Base-by-base conservation (phyloP, 2,888 invertebrate species). In the Andrena marginata region DNA sequence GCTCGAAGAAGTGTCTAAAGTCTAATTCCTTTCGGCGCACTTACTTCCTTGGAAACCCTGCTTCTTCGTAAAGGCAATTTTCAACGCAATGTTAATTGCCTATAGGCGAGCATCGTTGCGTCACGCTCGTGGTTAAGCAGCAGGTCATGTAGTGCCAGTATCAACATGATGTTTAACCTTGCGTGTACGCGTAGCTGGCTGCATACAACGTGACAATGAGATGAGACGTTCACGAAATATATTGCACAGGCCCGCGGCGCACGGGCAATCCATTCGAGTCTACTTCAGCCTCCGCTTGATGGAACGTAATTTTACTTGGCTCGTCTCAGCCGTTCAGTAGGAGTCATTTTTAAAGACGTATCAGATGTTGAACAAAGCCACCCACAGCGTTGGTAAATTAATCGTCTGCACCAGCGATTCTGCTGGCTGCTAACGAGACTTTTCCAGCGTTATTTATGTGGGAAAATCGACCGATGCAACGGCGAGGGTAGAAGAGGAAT, bases 251-350 rank as follows among this genome's bases (percentile, higher is more conserved):
- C 42, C 16, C 42, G 62, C 70, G 59, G 51, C 49, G 56, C 63
- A 35, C 56, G 42, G 2, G 31, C 23, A 56, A 63, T 64, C 29
- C 26, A 60, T 26, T 60, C 51, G 48, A 67, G n/a, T n/a, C 65
- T 31, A 42, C 74, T 42, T 59, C 31, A 67, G 65, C 8, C 49
- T 54, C 67, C 20, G 67, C 42, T 59, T 63, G 68, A 71, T 68
- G 63, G 67, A 56, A 62, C 76, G 70, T 63, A 82, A 82, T 82
- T 76, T 81, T 71, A 76, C 65, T 42, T 48, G 48, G 48, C 69
- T 64, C 69, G 54, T 63, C 63, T 35, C 16, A 54, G 6, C n/a
- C 8, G 54, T 26, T 23, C 10, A 72, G 20, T 8, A 48, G 59
- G 13, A 42, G 29, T 48, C 48, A 26, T 8, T 64, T 70, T 59